Evolutionary conservation across 92 coral and sea anemone genomes (phyloP).

Genomic region (Plumapathes pennacea): DNA sequence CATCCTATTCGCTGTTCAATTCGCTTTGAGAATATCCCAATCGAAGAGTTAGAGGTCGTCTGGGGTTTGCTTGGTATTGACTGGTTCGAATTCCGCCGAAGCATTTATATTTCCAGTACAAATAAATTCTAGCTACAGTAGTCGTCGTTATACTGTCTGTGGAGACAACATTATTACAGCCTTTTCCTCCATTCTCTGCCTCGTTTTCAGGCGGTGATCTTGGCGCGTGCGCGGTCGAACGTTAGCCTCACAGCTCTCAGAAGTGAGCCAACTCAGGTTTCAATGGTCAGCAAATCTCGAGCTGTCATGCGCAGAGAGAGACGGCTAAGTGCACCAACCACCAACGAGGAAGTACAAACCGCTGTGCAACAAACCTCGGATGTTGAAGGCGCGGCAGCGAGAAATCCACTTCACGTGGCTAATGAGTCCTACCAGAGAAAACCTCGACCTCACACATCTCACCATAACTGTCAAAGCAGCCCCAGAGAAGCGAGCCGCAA

Average conservation of each 20-base stretch:
- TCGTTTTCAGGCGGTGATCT: slow-evolving; percentile 55
- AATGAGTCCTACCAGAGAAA: background rate
- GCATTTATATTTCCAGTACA: background rate
- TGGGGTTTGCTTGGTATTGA: too few relatives aligned
- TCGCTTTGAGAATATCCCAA: too few relatives aligned
- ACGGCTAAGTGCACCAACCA: slow-evolving; percentile 70
- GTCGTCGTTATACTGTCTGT: background rate
- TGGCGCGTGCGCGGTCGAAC: slow-evolving; percentile 68
- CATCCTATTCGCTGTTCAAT: too few relatives aligned
- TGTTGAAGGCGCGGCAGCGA: background rate
- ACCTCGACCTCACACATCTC: slow-evolving; percentile 69
- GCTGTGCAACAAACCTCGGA: slow-evolving; percentile 51
- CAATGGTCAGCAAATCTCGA: background rate
- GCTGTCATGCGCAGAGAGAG: slow-evolving; percentile 18
- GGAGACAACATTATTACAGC: background rate
- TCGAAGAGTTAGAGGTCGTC: too few relatives aligned
- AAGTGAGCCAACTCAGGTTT: slow-evolving; percentile 28
- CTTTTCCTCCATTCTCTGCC: background rate
- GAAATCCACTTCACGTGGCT: background rate
- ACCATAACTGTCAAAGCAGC: slow-evolving; percentile 44
- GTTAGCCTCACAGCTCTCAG: slow-evolving; percentile 79
- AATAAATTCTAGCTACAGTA: background rate
- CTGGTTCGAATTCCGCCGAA: too few relatives aligned
- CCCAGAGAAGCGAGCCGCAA: slow-evolving; percentile 50
- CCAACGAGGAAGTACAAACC: slow-evolving; percentile 45